These are phyloP conservation scores for Pterocles burchelli DNA, from an alignment of 2,113 vertebrate genomes.

Conservation along the genomic window DNA sequence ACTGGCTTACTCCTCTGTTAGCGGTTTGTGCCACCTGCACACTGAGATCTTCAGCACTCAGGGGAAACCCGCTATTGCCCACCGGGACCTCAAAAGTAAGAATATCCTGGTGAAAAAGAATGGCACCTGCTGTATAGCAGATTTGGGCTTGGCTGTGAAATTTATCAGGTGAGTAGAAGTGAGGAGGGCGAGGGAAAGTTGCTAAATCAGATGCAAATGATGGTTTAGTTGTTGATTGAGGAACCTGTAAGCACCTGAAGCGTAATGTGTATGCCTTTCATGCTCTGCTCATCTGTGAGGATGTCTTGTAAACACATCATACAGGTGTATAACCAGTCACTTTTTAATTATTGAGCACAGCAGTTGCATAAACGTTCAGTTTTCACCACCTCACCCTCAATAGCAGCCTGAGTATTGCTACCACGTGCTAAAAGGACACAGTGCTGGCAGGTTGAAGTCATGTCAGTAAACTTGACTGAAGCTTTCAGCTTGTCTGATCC, in stretches of 20 bases:
- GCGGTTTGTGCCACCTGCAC: conserved; percentile 94
- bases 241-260: background rate
- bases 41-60: conserved; percentile 97
- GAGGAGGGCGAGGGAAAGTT: background rate
- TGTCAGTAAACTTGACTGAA: background rate
- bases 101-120: conserved; percentile 98
- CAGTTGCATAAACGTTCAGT: background rate
- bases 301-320: background rate
- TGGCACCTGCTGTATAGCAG: conserved; percentile 94
- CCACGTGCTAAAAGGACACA: accelerated
- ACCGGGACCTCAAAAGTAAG: conserved; percentile 97
- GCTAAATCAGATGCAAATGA: background rate
- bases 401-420: background rate
- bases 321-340: background rate
- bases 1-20: conserved; percentile 92
- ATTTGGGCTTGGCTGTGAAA: conserved; percentile 94
- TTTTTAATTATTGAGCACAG: background rate
- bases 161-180: conserved; percentile 89
- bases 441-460: background rate
- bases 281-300: background rate
- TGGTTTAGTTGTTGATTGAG: background rate
- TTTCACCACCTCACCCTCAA: accelerated
- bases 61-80: conserved; percentile 96
- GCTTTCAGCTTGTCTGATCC: background rate
- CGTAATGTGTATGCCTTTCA: background rate